Conservation (phyloP, 2,888 invertebrate species). For the Xestia xanthographa region DNA sequence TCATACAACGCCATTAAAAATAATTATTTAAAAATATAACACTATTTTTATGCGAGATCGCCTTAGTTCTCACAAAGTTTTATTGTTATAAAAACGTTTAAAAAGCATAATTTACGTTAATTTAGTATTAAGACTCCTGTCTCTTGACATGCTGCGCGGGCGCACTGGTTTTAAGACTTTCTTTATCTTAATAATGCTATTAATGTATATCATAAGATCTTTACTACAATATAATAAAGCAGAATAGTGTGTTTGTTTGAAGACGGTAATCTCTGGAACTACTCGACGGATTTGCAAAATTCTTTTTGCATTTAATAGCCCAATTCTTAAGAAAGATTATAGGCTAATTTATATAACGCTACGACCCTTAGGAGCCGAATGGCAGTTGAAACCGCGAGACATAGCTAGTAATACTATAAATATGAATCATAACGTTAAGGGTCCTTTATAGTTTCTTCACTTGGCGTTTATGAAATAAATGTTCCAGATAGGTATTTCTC, state of each 20-base stretch:
- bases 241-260: neutral
- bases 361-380: neutral
- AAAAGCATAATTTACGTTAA: slow-evolving; percentile 41
- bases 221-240: neutral
- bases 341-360: neutral
- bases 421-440: slow-evolving; percentile 18
- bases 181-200: slow-evolving; percentile 17
- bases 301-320: neutral
- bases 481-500: slow-evolving; percentile 9
- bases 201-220: slow-evolving; percentile 10
- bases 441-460: slow-evolving; percentile 8
- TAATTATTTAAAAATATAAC: slow-evolving; percentile 23
- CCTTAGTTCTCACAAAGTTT: slow-evolving; percentile 27
- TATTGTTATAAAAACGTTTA: slow-evolving; percentile 41
- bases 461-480: slow-evolving; percentile 25
- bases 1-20: slow-evolving; percentile 35
- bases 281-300: neutral
- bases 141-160: slow-evolving; percentile 6
- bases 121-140: slow-evolving; percentile 34
- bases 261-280: neutral
- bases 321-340: neutral
- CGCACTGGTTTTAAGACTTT: slow-evolving; percentile 26
- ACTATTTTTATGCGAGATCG: slow-evolving; percentile 5
- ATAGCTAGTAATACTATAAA: slow-evolving; percentile 7
- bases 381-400: neutral